Percentiles rank a stretch among this genome's conserved stretches.
Evolutionary conservation across 64 coral and sea anemone genomes (phyloP).

Genomic region (Montipora sp.): DNA sequence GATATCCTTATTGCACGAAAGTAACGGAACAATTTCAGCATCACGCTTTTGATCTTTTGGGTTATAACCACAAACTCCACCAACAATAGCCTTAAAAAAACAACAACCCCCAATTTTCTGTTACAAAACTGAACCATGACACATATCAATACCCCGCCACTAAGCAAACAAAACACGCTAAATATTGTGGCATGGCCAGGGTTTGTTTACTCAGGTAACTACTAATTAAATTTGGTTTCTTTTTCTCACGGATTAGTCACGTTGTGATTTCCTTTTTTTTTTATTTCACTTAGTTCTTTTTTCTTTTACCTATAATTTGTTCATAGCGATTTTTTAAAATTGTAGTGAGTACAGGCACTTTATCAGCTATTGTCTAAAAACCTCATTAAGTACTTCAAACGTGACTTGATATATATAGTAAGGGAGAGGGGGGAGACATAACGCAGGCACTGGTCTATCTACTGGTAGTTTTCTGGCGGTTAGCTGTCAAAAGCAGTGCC

Average conservation of each 20-base stretch:
- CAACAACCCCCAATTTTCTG: conserved; percentile 50
- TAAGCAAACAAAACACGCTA: background rate
- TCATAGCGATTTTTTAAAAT: too few species aligned
- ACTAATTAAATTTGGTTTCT: background rate
- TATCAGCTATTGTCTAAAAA: too few species aligned
- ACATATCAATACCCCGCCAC: background rate
- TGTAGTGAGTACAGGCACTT: too few species aligned
- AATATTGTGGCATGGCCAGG: background rate
- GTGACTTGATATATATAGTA: too few species aligned
- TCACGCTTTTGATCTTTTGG: conserved; percentile 44
- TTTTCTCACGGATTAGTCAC: background rate
- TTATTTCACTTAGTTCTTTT: too few species aligned
- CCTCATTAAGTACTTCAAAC: too few species aligned
- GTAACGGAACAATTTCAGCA: conserved; percentile 25
- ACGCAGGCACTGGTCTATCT: too few species aligned
- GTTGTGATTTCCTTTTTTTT: too few species aligned
- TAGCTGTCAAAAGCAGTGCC: too few species aligned
- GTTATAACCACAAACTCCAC: conserved; percentile 57
- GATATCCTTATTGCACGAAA: conserved; percentile 60
- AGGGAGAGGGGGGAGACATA: too few species aligned
- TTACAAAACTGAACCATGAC: background rate
- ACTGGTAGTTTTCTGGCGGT: too few species aligned
- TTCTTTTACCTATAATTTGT: too few species aligned
- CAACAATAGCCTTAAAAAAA: conserved; percentile 46
- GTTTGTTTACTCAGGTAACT: background rate